phyloP scores from a whole-genome alignment of 2,888 invertebrate species.

The Danaus chrysippus region DNA sequence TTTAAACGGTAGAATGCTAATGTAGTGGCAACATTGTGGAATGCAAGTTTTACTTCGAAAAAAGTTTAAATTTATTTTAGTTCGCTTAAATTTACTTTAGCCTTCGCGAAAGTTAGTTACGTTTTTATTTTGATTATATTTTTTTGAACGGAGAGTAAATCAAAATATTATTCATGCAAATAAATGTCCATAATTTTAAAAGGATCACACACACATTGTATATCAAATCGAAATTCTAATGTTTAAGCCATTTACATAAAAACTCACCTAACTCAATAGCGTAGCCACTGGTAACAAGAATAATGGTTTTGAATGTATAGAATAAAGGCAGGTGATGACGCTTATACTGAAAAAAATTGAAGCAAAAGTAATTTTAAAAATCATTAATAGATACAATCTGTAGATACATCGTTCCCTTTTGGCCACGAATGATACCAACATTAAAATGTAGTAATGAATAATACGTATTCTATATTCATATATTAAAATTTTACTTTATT shows the following conservation, averaged over 20 bases:
- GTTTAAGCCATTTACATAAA: constrained; percentile 18
- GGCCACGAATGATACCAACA: too few relatives aligned
- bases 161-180: constrained; percentile 9
- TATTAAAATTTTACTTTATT: too few relatives aligned
- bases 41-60: constrained; percentile 1
- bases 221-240: constrained; percentile 8
- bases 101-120: neutral
- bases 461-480: too few relatives aligned
- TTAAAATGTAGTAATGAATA: too few relatives aligned
- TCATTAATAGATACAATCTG: too few relatives aligned
- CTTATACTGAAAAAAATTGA: neutral
- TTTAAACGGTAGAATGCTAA: constrained; percentile 19
- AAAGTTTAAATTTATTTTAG: constrained; percentile 2
- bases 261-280: constrained; percentile 5
- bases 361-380: neutral
- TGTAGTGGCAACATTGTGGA: constrained; percentile 12
- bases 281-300: neutral
- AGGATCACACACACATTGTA: constrained; percentile 12
- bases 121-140: neutral
- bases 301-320: neutral
- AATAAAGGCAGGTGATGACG: neutral
- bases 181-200: constrained; percentile 15
- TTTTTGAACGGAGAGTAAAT: neutral
- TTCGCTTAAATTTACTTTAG: neutral
- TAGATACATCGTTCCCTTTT: too few relatives aligned